A percentile compares a stretch with the other conserved stretches of the same genome.
These are phyloP conservation scores for Saguinus imperator DNA, from an alignment of 2,113 vertebrate species.

Conservation along the genomic window DNA sequence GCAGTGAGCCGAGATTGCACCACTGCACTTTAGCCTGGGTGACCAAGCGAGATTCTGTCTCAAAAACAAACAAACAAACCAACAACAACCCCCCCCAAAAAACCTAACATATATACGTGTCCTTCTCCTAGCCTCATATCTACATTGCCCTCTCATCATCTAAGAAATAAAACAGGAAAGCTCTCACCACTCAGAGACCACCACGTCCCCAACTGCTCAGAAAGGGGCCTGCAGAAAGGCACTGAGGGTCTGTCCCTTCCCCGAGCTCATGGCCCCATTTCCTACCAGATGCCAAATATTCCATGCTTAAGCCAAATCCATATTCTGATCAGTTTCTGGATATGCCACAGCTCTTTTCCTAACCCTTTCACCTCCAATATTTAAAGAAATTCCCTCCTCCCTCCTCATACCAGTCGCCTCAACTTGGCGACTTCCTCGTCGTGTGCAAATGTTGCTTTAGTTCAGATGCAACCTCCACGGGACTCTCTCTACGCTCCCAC, in stretches of 20 bases:
- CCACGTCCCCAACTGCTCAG: fast-evolving
- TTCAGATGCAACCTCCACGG: too few species aligned
- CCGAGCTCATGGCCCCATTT: too few species aligned
- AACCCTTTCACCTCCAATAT: not conserved
- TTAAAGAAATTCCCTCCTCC: not conserved
- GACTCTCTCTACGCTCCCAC: not conserved
- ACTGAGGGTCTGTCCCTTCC: fast-evolving
- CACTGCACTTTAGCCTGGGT: too few species aligned
- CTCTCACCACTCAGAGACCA: not conserved
- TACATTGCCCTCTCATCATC: not conserved
- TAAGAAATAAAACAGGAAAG: not conserved
- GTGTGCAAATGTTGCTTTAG: not conserved
- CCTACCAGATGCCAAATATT: not conserved
- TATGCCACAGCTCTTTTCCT: not conserved
- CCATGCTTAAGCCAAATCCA: not conserved
- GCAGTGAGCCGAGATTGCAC: too few species aligned
- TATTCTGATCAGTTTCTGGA: not conserved
- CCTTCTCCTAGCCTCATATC: not conserved
- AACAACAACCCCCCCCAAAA: too few species aligned
- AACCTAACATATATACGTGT: fast-evolving
- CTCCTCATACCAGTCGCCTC: not conserved
- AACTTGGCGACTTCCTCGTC: not conserved
- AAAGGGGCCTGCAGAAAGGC: not conserved
- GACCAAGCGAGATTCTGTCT: too few species aligned
- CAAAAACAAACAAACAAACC: too few species aligned